Base-by-base conservation (phyloP, 2,888 invertebrate species). In the Eledona agricola region DNA sequence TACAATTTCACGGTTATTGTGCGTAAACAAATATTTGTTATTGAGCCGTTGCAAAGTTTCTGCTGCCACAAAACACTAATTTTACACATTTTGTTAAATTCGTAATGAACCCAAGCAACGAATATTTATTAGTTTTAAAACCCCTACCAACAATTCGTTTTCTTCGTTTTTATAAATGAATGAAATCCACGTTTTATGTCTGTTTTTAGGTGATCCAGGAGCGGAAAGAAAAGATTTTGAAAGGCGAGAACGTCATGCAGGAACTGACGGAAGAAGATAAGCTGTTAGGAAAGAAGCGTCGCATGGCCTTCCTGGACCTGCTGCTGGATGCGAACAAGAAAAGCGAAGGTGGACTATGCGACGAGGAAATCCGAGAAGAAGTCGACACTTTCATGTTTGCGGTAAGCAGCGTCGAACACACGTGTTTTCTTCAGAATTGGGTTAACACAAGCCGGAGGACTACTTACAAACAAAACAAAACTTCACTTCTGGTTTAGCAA, bases 361-460 rank as follows among this genome's bases (percentile, higher is more conserved):
- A 74, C 51, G 57, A 64, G 17, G 74, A 76, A 26, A 69, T 76
- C 16, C 60, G 75, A 46, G 74, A 76, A 57, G 75, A 77, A 64
- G 74, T 76, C 1, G 75, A 75, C 51, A 76, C 77, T 0, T 77
- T 77, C 52, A 75, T 76, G 74, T 76, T 76, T 61, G 75, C 71
- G 46, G 75, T 75, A 63, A 59, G 63, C 60, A n/a, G n/a, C n/a
- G 23, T 17, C 6, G 20, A 19, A 19, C 4, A 7, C 5, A 4
- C 6, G 3, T 26, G 5, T 6, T 26, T 4, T 7, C 5, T 26
- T 26, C 26, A 26, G 26, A 7, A 26, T 26, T 26, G 5, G 4
- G 9, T 6, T 7, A 7, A 26, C n/a, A n/a, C n/a, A n/a, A n/a
- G n/a, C n/a, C n/a, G n/a, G n/a, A 10, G 4, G 11, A n/a, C 9